Conservation (phyloP, 92 coral and sea anemone species). For the Parazoanthus swiftii region DNA sequence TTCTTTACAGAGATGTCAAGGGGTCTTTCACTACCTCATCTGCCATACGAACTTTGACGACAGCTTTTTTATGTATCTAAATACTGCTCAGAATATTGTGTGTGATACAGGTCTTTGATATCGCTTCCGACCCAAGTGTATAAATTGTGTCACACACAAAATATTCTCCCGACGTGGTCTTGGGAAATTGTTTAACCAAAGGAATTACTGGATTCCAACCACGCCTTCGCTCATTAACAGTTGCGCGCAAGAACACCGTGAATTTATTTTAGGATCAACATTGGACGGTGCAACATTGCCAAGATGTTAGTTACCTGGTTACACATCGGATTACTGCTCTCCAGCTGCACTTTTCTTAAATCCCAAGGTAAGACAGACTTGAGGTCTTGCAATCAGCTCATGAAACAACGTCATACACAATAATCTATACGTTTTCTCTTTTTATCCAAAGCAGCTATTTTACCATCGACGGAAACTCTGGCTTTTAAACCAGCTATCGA, state of each 20-base stretch:
- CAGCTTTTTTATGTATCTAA: not conserved
- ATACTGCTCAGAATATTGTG: not conserved
- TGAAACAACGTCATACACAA: not conserved
- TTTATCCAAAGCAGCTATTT: not conserved
- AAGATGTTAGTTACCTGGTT: conserved; percentile 22
- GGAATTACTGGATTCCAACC: conserved; percentile 38
- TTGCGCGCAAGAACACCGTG: not conserved
- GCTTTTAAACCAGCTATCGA: not conserved
- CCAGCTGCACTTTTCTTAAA: not conserved
- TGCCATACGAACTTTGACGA: conserved; percentile 1
- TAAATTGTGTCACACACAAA: not conserved
- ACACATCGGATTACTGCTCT: not conserved
- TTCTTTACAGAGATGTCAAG: not conserved
- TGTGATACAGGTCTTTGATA: not conserved
- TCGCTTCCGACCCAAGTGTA: not conserved
- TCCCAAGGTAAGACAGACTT: conserved; percentile 24
- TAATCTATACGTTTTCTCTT: not conserved
- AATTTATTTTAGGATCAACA: not conserved
- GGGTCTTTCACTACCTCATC: conserved; percentile 3
- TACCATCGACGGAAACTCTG: not conserved
- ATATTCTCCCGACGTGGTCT: not conserved
- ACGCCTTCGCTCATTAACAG: conserved; percentile 31
- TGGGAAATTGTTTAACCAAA: conserved; percentile 3
- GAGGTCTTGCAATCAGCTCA: not conserved
- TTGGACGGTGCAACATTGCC: not conserved